phyloP scores from a whole-genome alignment of 2,797 vertebrate genomes.

The Ptychobarbus kaznakovi region DNA sequence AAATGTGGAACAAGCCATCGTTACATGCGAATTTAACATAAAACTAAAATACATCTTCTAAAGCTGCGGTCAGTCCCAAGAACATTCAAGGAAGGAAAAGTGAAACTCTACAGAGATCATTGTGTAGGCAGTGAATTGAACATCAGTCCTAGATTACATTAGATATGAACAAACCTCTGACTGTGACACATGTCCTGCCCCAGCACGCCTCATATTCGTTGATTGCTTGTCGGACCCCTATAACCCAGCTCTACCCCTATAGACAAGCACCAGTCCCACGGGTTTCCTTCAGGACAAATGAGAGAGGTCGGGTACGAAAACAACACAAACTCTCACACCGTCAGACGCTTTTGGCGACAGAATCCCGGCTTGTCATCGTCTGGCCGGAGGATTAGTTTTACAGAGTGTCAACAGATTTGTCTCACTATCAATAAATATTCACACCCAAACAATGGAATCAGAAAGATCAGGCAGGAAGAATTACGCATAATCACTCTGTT shows the following conservation, averaged over 20 bases:
- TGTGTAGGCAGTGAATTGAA: slow-evolving; percentile 1
- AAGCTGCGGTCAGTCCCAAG: neutral
- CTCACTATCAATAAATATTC: slow-evolving; percentile 24
- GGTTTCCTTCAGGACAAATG: slow-evolving; percentile 57
- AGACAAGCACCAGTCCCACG: slow-evolving; percentile 58
- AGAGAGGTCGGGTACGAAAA: slow-evolving; percentile 52
- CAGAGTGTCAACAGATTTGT: slow-evolving; percentile 40
- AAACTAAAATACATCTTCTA: neutral
- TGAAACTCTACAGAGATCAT: neutral
- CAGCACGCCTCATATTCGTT: slow-evolving; percentile 54
- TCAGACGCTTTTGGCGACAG: slow-evolving; percentile 48
- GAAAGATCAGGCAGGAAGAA: slow-evolving; percentile 9
- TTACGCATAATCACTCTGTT: slow-evolving; percentile 6
- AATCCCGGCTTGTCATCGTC: slow-evolving; percentile 38
- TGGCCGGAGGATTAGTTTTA: slow-evolving; percentile 52
- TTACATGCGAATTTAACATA: neutral
- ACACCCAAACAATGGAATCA: slow-evolving; percentile 35
- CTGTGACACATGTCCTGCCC: slow-evolving; percentile 50
- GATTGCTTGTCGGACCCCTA: slow-evolving; percentile 55
- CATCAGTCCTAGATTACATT: slow-evolving; percentile 15
- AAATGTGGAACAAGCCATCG: neutral
- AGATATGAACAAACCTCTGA: slow-evolving; percentile 31
- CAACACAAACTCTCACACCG: slow-evolving; percentile 50
- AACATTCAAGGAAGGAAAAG: neutral
- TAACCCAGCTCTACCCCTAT: slow-evolving; percentile 61